Percentiles rank a stretch among this genome's conserved stretches.
Conservation (phyloP, 2,888 invertebrate species). For the Caenorhabditis afra region DNA sequence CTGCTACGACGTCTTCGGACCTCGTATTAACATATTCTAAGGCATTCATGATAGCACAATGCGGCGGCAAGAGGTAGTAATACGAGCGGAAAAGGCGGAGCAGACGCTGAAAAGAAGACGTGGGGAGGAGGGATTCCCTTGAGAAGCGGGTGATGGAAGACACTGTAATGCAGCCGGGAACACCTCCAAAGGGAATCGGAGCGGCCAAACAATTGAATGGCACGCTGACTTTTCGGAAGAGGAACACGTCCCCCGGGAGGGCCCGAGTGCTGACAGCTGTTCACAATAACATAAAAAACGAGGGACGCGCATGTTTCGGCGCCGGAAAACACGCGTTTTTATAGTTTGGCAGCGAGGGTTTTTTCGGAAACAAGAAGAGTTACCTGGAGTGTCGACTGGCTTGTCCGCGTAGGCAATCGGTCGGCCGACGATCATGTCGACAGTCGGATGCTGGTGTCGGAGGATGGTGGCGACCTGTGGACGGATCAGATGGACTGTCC, state of each 20-base stretch:
- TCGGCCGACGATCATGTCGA: constrained; percentile 78
- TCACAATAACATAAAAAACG: constrained; percentile 53
- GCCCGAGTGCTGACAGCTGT: constrained; percentile 51
- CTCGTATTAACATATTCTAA: constrained; percentile 28
- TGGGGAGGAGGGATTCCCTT: constrained; percentile 3
- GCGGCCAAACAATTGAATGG: constrained; percentile 3
- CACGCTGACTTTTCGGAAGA: constrained; percentile 27
- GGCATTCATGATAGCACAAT: constrained; percentile 27
- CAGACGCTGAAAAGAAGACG: constrained; percentile 6
- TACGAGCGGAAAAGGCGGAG: constrained; percentile 8
- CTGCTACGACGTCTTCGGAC: neutral
- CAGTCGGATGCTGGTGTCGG: constrained; percentile 70
- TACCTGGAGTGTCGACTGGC: constrained; percentile 73
- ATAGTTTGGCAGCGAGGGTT: constrained; percentile 2
- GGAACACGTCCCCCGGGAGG: constrained; percentile 44
- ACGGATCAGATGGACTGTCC: constrained; percentile 1
- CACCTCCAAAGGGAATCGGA: constrained; percentile 32
- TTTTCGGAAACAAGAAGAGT: neutral
- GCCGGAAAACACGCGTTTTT: constrained; percentile 18
- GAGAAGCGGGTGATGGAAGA: constrained; percentile 38
- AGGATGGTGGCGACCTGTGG: constrained; percentile 73
- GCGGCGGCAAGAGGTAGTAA: neutral
- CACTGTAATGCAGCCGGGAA: constrained; percentile 19
- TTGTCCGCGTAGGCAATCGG: constrained; percentile 72
- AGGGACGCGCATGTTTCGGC: constrained; percentile 41